Evolutionary conservation across 2,888 invertebrate species (phyloP).

Genomic region (Lampropteryx suffumata): DNA sequence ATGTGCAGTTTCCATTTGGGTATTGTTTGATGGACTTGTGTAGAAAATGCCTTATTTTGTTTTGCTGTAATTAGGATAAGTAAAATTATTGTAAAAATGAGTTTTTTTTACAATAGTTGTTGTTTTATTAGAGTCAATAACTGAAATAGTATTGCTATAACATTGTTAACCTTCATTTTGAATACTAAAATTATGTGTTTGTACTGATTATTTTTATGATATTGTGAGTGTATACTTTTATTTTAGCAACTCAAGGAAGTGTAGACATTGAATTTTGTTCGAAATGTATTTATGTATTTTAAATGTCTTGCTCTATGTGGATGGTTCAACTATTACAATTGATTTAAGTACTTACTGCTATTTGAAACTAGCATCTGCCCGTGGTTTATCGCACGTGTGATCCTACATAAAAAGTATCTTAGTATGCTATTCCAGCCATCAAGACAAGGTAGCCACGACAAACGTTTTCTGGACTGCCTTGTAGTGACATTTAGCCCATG

Average conservation of each 20-base stretch:
- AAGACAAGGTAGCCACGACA: too few relatives aligned
- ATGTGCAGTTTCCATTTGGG: slow-evolving; percentile 54
- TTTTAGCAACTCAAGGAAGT: slow-evolving; percentile 61
- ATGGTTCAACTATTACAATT: too few relatives aligned
- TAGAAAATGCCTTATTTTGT: slow-evolving; percentile 78
- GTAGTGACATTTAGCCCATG: too few relatives aligned
- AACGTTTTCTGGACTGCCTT: too few relatives aligned
- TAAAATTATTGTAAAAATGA: slow-evolving; percentile 67
- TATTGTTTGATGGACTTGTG: slow-evolving; percentile 61
- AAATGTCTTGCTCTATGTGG: too few relatives aligned
- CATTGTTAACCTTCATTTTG: slow-evolving; percentile 51
- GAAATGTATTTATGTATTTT: not conserved
- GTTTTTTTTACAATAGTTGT: slow-evolving; percentile 55
- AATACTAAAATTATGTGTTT: slow-evolving; percentile 49
- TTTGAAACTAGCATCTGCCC: too few relatives aligned
- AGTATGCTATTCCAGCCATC: too few relatives aligned
- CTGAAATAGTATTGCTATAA: slow-evolving; percentile 48
- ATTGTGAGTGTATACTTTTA: slow-evolving; percentile 38
- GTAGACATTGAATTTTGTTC: slow-evolving; percentile 52
- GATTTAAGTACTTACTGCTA: too few relatives aligned
- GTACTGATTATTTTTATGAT: slow-evolving; percentile 38
- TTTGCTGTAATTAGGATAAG: slow-evolving; percentile 73
- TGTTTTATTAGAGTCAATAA: slow-evolving; percentile 39
- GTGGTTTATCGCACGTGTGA: too few relatives aligned
- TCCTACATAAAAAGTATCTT: too few relatives aligned